These are phyloP conservation scores for Apteryx owenii DNA, from an alignment of 2,113 vertebrate species.

Conservation along the genomic window DNA sequence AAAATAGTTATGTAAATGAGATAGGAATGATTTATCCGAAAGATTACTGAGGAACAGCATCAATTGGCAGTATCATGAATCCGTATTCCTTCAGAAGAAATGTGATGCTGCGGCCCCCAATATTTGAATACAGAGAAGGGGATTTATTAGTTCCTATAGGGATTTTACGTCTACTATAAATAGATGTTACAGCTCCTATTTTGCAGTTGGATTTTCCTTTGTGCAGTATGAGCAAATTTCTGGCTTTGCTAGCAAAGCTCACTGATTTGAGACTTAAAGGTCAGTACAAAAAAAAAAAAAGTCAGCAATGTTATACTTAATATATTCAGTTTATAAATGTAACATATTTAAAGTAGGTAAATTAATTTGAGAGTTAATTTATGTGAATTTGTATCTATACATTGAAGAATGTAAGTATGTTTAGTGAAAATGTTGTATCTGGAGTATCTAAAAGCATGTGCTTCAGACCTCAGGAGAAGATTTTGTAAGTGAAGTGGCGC, in stretches of 20 bases:
- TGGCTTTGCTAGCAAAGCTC: not conserved
- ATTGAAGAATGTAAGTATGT: not conserved
- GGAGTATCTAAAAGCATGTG: not conserved
- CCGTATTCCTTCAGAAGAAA: not conserved
- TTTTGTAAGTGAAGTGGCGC: not conserved
- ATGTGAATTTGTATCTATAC: not conserved
- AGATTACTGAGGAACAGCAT: not conserved
- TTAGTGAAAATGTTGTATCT: not conserved
- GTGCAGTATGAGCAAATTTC: not conserved
- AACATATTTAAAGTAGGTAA: not conserved
- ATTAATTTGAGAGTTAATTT: not conserved
- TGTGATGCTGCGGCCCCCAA: not conserved
- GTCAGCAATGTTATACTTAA: not conserved
- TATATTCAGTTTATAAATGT: not conserved
- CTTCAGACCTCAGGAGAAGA: too few relatives aligned
- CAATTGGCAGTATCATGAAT: not conserved
- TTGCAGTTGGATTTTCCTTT: not conserved
- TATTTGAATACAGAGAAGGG: not conserved
- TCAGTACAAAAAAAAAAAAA: not conserved
- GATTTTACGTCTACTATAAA: conserved; percentile 5
- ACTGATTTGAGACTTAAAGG: not conserved
- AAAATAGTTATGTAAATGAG: conserved; percentile 33
- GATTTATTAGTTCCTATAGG: conserved; percentile 4
- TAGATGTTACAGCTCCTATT: not conserved
- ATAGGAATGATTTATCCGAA: not conserved